Percentiles rank a stretch among this genome's conserved stretches.
phyloP scores from a whole-genome alignment of 2,888 invertebrate genomes.

The Ophioninae sp. region DNA sequence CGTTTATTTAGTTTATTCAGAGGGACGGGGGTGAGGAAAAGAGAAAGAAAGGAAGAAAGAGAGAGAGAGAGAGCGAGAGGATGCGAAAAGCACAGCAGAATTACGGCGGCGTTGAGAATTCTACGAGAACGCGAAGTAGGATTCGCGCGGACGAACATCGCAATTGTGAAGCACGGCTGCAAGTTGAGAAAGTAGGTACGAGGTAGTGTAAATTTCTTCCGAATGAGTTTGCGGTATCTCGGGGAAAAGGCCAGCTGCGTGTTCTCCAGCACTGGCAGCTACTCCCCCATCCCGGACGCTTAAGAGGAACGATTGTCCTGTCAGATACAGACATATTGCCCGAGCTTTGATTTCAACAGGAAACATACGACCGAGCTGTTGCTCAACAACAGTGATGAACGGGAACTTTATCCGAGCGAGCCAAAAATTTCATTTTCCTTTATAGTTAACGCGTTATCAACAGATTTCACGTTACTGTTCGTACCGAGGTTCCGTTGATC shows the following conservation, averaged over 20 bases:
- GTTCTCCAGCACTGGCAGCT: slow-evolving; percentile 14
- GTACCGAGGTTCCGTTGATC: no score
- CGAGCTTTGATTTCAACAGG: slow-evolving; percentile 23
- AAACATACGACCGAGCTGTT: background rate
- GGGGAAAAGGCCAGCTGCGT: slow-evolving; percentile 37
- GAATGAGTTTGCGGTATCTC: slow-evolving; percentile 43
- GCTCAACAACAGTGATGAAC: background rate
- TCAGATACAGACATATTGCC: slow-evolving; percentile 51
- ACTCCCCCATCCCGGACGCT: slow-evolving; percentile 28
- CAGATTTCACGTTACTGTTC: no score
- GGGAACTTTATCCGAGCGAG: no score
- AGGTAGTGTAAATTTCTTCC: slow-evolving; percentile 41
- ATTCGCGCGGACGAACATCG: slow-evolving; percentile 22
- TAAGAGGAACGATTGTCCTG: slow-evolving; percentile 55
- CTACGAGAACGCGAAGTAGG: background rate
- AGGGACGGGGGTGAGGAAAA: no score
- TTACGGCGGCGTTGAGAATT: no score
- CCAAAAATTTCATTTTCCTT: no score
- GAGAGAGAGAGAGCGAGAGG: background rate
- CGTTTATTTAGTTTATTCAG: no score
- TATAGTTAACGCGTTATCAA: no score
- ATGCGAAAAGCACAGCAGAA: background rate
- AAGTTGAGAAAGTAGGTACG: slow-evolving; percentile 9
- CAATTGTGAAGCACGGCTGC: slow-evolving; percentile 32
- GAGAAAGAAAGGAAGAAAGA: no score